Base-by-base conservation (phyloP, 1,140 invertebrate species). In the Pectinophora gossypiella region DNA sequence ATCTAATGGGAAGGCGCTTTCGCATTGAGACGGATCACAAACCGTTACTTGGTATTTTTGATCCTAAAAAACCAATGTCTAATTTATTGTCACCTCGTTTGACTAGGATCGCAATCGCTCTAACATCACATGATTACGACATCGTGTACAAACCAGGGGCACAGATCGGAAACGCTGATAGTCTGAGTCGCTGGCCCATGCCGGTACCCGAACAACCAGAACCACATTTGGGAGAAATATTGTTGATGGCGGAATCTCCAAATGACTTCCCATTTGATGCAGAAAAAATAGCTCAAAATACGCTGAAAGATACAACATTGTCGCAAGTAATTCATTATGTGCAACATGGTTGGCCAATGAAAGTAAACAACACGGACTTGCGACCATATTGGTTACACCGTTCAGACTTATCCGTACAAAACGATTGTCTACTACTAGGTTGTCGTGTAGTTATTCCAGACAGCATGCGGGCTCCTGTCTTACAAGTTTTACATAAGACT, bases 41-140 rank as follows among this genome's bases (percentile, higher is more conserved):
- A 53, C 88, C 87, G 1, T 56, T 90, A 5, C 15, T 80, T 0
- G 59, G 61, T 4, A 77, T 90, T 19, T 89, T 89, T 56, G 71
- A 76, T 4, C 54, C 65, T 1, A 72, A 77, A 47, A 54, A 36
- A 45, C 45, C 72, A 9, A 78, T 82, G 23, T 57, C 68, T 40
- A 48, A 68, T 47, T 68, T 85, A 38, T 50, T 76, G 6, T 68
- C 61, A 43, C 68, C 66, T n/a, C n/a, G n/a, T n/a, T n/a, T n/a
- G n/a, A n/a, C n/a, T n/a, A n/a, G n/a, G n/a, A n/a, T n/a, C n/a
- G n/a, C n/a, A n/a, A n/a, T n/a, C n/a, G n/a, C n/a, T n/a, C n/a
- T n/a, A n/a, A n/a, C n/a, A n/a, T n/a, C 19, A 53, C 57, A 20
- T 61, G 23, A 57, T 72, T 38, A 56, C 51, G 64, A 63, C 49